Evolutionary conservation across 2,113 vertebrate species (phyloP).

Genomic region (Tetraodon nigroviridis): DNA sequence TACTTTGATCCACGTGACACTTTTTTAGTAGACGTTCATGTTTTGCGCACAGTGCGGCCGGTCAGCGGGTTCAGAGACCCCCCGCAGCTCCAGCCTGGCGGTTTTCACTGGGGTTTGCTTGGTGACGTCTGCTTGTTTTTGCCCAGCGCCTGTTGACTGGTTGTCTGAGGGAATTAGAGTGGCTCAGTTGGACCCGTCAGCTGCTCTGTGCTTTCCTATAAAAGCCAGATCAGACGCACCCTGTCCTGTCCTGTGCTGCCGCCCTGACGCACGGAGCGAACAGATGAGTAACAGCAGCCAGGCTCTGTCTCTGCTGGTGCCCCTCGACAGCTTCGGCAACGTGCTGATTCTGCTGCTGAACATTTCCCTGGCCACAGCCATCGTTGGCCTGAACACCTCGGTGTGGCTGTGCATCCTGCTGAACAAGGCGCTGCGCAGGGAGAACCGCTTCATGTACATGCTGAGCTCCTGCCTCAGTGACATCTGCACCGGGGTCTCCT

Average conservation of each 20-base stretch:
- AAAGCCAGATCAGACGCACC: constrained; percentile 20
- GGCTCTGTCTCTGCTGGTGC: constrained; percentile 51
- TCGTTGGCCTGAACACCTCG: constrained; percentile 69
- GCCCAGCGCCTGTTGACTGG: constrained; percentile 7
- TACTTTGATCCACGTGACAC: no score
- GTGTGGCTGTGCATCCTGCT: constrained; percentile 67
- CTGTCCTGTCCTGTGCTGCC: constrained; percentile 12
- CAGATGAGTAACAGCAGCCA: constrained; percentile 55
- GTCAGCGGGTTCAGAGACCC: no score
- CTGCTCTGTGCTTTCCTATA: constrained; percentile 1
- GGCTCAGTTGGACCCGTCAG: background rate
- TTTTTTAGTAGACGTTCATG: no score
- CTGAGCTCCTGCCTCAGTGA: constrained; percentile 77
- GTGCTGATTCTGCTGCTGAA: constrained; percentile 71
- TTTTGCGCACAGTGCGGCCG: no score
- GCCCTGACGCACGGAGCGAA: constrained; percentile 1
- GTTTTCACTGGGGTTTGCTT: background rate
- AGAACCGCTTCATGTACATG: constrained; percentile 81
- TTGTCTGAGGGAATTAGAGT: constrained; percentile 12
- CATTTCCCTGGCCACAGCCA: constrained; percentile 55
- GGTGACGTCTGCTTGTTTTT: constrained; percentile 4
- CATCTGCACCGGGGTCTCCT: constrained; percentile 72
- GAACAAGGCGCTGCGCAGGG: constrained; percentile 56
- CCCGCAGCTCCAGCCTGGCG: no score
- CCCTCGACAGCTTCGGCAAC: constrained; percentile 67